Conservation (phyloP, 1,140 invertebrate genomes). For the Lasioglossum albipes region DNA sequence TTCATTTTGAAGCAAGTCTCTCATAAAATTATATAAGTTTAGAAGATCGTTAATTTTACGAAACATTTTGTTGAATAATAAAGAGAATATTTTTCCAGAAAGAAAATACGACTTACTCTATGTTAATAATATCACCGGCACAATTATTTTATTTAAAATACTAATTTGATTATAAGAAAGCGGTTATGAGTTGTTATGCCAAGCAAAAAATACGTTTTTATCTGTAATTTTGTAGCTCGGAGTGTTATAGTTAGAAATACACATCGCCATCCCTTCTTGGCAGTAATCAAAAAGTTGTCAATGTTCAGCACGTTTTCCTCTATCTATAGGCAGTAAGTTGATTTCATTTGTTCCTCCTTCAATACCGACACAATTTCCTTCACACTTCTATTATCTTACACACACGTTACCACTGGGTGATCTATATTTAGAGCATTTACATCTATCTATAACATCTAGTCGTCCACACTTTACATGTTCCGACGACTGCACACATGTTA, state of each 20-base stretch:
- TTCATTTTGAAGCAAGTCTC: too few species aligned
- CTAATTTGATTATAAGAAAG: too few species aligned
- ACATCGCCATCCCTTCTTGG: not conserved
- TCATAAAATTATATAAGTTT: too few species aligned
- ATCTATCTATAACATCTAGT: slow-evolving; percentile 54
- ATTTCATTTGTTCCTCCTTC: not conserved
- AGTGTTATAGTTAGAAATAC: not conserved
- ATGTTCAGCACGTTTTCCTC: not conserved
- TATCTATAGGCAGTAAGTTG: not conserved
- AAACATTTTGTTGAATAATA: too few species aligned
- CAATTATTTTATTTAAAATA: too few species aligned
- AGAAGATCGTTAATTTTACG: too few species aligned
- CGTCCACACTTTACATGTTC: slow-evolving; percentile 26
- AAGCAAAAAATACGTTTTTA: too few species aligned
- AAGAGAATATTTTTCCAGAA: too few species aligned
- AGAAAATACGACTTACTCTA: too few species aligned
- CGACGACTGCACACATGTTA: slow-evolving; percentile 38
- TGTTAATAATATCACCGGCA: too few species aligned
- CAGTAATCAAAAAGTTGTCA: not conserved
- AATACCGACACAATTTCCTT: slow-evolving; percentile 49
- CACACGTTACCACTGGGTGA: slow-evolving; percentile 34
- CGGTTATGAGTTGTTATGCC: too few species aligned
- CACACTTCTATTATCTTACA: slow-evolving; percentile 59
- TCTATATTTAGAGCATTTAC: slow-evolving; percentile 46
- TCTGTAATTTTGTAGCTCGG: too few species aligned